Percentiles rank a stretch among this genome's conserved stretches.
phyloP scores from a whole-genome alignment of 1,140 invertebrate species.

The Diorhabda carinulata region DNA sequence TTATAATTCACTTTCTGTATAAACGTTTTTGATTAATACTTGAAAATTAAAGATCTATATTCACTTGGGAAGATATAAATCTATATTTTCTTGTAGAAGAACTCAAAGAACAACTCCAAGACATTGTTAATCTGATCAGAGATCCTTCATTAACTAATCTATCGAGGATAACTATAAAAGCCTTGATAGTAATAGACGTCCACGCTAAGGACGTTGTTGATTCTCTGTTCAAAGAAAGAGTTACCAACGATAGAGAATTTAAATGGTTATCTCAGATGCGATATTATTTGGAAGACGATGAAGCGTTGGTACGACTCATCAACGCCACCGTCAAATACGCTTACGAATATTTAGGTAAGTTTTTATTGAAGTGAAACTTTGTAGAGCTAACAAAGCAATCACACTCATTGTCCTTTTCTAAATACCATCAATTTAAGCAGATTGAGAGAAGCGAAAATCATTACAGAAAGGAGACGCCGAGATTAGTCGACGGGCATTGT shows the following conservation, averaged over 20 bases:
- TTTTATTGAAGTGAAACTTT: no score
- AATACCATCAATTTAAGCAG: no score
- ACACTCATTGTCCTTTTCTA: no score
- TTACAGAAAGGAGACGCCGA: no score
- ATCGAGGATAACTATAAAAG: slow-evolving; percentile 74
- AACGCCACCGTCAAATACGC: slow-evolving; percentile 83
- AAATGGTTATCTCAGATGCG: slow-evolving; percentile 78
- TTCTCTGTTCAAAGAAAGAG: slow-evolving; percentile 65
- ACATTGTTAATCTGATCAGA: slow-evolving; percentile 61
- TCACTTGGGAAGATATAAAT: no score
- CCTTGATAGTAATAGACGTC: slow-evolving; percentile 87
- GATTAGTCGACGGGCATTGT: no score
- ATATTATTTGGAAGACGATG: slow-evolving; percentile 85
- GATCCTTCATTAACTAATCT: slow-evolving; percentile 56
- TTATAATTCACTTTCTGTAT: no score
- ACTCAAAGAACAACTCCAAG: slow-evolving; percentile 54
- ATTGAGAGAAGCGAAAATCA: no score
- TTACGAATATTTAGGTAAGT: slow-evolving; percentile 80
- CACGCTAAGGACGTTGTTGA: slow-evolving; percentile 86
- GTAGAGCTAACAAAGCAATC: no score
- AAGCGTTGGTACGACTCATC: slow-evolving; percentile 77
- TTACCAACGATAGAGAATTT: slow-evolving; percentile 75
- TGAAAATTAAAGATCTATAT: no score
- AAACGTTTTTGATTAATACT: no score
- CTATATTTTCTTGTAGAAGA: slow-evolving; percentile 8